phyloP scores from a whole-genome alignment of 2,797 vertebrate species.

The Odontamblyopus lacepedii region DNA sequence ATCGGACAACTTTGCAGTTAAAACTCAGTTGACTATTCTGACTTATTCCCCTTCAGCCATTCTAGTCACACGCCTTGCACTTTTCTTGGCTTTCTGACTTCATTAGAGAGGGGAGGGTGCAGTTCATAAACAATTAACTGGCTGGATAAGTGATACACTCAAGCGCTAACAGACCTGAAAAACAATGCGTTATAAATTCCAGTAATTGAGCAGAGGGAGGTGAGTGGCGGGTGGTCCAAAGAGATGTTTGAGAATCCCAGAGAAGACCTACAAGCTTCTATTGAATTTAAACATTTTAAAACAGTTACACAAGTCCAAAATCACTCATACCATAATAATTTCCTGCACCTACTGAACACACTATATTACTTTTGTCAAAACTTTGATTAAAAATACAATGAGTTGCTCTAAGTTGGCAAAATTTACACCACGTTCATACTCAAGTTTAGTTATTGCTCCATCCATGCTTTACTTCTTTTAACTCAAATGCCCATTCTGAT shows the following conservation, averaged over 20 bases:
- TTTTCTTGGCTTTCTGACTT: slow-evolving; percentile 57
- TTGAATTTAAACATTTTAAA: not conserved
- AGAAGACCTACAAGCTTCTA: slow-evolving; percentile 5
- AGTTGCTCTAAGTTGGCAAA: not conserved
- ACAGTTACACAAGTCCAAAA: not conserved
- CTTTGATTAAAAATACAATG: not conserved
- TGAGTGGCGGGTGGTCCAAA: slow-evolving; percentile 43
- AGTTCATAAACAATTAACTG: slow-evolving; percentile 79
- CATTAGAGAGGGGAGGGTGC: slow-evolving; percentile 58
- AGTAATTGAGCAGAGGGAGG: slow-evolving; percentile 71
- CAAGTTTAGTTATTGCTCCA: not conserved
- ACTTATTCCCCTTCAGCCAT: slow-evolving; percentile 50
- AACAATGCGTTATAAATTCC: slow-evolving; percentile 70
- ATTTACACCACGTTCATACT: too few relatives aligned
- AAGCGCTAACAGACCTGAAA: slow-evolving; percentile 74
- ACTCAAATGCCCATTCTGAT: not conserved
- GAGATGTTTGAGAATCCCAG: slow-evolving; percentile 19
- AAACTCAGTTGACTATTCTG: slow-evolving; percentile 52
- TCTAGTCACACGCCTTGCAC: slow-evolving; percentile 52
- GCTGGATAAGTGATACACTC: slow-evolving; percentile 77
- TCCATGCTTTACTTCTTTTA: not conserved
- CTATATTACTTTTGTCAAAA: too few relatives aligned
- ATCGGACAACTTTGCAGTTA: slow-evolving; percentile 48
- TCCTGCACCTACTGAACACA: too few relatives aligned
- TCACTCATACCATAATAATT: not conserved